phyloP scores from a whole-genome alignment of 2,888 invertebrate species.

The Dione vanillae region DNA sequence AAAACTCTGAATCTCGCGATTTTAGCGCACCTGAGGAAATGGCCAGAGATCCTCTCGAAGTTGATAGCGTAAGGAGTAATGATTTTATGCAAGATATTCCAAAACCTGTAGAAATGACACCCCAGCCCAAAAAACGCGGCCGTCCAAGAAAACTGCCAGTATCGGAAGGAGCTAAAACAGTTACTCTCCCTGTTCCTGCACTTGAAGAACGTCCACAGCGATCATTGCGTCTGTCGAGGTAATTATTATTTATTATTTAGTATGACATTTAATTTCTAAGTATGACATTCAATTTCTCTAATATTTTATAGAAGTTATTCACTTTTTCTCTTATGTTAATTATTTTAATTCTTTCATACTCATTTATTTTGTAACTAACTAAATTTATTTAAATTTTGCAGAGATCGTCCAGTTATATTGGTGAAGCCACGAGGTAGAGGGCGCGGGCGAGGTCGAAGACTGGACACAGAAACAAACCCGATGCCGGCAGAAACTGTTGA shows the following conservation, averaged over 20 bases:
- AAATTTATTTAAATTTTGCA: slow-evolving; percentile 50
- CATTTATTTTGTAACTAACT: not conserved
- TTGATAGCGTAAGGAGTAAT: slow-evolving; percentile 57
- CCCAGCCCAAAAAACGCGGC: slow-evolving; percentile 78
- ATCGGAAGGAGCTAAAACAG: slow-evolving; percentile 66
- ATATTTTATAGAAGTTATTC: too few relatives aligned
- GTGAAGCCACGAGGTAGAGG: slow-evolving; percentile 71
- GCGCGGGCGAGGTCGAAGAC: slow-evolving; percentile 67
- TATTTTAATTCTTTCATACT: not conserved
- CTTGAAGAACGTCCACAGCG: slow-evolving; percentile 78
- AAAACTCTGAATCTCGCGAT: slow-evolving; percentile 75
- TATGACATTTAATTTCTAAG: too few relatives aligned
- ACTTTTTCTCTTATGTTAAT: not conserved
- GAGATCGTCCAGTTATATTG: slow-evolving; percentile 72
- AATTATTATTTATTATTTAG: slow-evolving; percentile 34
- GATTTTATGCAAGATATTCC: slow-evolving; percentile 56
- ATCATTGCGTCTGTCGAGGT: slow-evolving; percentile 77
- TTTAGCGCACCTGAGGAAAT: slow-evolving; percentile 66
- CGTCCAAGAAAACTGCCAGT: slow-evolving; percentile 76
- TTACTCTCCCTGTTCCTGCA: slow-evolving; percentile 67
- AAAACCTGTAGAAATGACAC: slow-evolving; percentile 65
- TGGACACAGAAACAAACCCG: slow-evolving; percentile 50
- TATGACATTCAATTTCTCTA: too few relatives aligned
- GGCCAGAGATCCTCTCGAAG: slow-evolving; percentile 78
- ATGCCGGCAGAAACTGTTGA: slow-evolving; percentile 53